phyloP scores from a whole-genome alignment of 1,140 invertebrate genomes.

The Drosophila novamexicana region DNA sequence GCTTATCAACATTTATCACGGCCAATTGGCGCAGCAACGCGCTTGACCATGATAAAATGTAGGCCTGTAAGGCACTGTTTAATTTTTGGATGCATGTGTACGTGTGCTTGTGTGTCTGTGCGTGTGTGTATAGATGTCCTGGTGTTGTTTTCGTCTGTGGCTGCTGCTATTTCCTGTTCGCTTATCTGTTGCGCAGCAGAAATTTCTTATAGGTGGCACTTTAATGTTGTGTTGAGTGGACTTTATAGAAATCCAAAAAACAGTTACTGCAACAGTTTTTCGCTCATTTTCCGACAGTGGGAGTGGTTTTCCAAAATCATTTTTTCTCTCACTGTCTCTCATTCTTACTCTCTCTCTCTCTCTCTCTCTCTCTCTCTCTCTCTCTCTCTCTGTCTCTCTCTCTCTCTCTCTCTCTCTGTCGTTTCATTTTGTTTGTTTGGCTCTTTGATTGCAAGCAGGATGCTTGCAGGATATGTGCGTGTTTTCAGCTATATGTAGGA shows the following conservation, averaged over 20 bases:
- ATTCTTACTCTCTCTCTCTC: too few species aligned
- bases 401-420: neutral
- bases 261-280: too few species aligned
- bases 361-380: neutral
- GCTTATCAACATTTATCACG: conserved; percentile 59
- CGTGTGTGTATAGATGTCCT: conserved; percentile 5
- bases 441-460: neutral
- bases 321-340: too few species aligned
- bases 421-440: neutral
- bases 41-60: conserved; percentile 25
- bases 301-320: too few species aligned
- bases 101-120: conserved; percentile 6
- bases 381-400: neutral
- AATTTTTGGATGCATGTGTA: conserved; percentile 1
- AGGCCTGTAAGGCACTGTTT: conserved; percentile 11
- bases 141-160: neutral
- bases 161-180: too few species aligned
- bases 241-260: too few species aligned
- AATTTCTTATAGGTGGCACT: too few species aligned
- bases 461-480: conserved; percentile 45
- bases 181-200: too few species aligned
- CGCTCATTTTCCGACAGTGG: too few species aligned
- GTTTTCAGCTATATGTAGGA: conserved; percentile 54
- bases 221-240: too few species aligned
- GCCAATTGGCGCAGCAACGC: conserved; percentile 28